Conservation (phyloP, 2,888 invertebrate species). For the Trachelus tabidus region DNA sequence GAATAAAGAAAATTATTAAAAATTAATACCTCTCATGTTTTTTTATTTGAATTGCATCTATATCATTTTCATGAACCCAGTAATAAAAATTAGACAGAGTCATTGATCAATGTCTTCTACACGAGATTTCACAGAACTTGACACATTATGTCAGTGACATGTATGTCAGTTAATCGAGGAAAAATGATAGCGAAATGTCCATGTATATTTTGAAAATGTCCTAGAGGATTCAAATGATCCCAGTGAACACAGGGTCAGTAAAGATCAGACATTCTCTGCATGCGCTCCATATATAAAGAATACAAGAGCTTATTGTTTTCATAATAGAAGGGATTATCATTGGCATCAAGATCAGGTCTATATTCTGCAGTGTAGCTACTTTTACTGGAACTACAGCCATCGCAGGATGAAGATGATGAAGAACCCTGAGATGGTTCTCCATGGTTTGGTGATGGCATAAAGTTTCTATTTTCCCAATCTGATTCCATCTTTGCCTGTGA, state of each 20-base stretch:
- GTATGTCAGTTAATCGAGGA: neutral
- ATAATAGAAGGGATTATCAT: conserved; percentile 88
- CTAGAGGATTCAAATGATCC: neutral
- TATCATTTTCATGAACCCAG: neutral
- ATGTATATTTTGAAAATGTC: neutral
- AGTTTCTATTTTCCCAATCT: conserved; percentile 52
- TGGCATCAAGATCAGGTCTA: conserved; percentile 80
- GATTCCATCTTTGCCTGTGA: conserved; percentile 48
- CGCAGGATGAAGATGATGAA: conserved; percentile 42
- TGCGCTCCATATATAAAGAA: conserved; percentile 84
- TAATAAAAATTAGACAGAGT: neutral
- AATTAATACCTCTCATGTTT: neutral
- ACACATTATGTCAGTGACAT: neutral
- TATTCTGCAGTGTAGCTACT: conserved; percentile 67
- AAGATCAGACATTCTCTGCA: conserved; percentile 70
- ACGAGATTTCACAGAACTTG: neutral
- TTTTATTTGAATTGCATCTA: neutral
- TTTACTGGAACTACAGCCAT: conserved; percentile 55
- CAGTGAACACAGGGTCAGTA: conserved; percentile 34
- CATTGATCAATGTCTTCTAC: neutral
- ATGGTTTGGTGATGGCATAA: conserved; percentile 58
- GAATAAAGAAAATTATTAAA: neutral
- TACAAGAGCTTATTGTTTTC: conserved; percentile 87
- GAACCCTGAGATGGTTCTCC: conserved; percentile 60
- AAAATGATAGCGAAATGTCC: neutral